Evolutionary conservation across 2,888 invertebrate genomes (phyloP), one percentile per base, ranked within the genome.

Genomic region (Antheraea assamensis): DNA sequence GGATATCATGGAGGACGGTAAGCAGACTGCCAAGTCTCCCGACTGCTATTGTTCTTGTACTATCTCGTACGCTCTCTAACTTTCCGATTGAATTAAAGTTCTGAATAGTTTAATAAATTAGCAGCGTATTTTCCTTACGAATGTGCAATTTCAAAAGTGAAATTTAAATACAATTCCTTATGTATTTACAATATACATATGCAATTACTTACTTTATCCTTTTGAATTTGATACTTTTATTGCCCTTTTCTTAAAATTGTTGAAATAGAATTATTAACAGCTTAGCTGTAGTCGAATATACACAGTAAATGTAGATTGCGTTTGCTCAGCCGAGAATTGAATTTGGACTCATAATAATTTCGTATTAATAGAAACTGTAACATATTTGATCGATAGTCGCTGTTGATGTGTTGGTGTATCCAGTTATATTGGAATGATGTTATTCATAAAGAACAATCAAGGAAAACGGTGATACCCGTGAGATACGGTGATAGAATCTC

Each of bases 11-110:
- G 61, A 35, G 42, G 27, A 19, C 58, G 74, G 24, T 72, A 74
- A 74, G 68, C 70, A 72, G 71, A 21, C 61, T 74, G 74, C 66
- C 71, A 58, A 68, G 68, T 70, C 58, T 71, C 30, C 55, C 72
- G 61, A 61, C 49, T 27, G 42, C 15, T 68, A 52, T 27, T 24
- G 47, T 47, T 31, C 66, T 31, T 49, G 13, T 52, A 49, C 30
- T 49, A 4, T 27, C 4, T 3, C 64, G 19, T 8, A 35, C n/a
- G 17, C 66, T 66, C 66, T 72, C 27, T 66, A 58, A n/a, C n/a
- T 58, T 58, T 58, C 2, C 58, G 21, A n/a, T 58, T 58, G 21
- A 58, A 58, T 58, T 58, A 58, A 58, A 58, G 10, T 3, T 21
- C 13, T 52, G 52, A 52, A 52, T 58, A 58, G n/a, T n/a, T 58